Base-by-base conservation (phyloP, 2,888 invertebrate genomes). In the Parnassius apollo region DNA sequence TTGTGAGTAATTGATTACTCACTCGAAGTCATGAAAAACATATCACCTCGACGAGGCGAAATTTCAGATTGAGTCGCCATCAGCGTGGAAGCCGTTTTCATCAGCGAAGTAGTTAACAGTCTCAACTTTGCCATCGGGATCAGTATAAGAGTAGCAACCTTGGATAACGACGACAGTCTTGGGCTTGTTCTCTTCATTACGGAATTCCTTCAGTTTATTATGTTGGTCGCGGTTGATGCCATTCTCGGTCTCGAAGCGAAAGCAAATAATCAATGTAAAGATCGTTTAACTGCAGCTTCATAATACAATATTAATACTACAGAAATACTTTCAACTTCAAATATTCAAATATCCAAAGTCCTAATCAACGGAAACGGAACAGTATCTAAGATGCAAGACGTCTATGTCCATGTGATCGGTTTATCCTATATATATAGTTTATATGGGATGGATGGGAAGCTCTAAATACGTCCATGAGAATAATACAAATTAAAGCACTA, bases 11-110 rank as follows among this genome's bases (percentile, higher is more conserved):
- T 71, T 66, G 65, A 68, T 64, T 57, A 69, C 70, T 73, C 64
- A 59, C 69, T 45, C 59, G 25, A 9, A 35, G 53, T 64, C 25
- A 13, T 61, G 46, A 8, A n/a, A 60, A 12, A 66, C 61, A 76
- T 78, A 80, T 74, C 70, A 74, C 61, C 74, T 69, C 67, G 69
- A 61, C n/a, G 49, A 57, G 86, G 58, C 90, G 53, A 88, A 80
- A 54, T 93, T 93, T 57, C 95, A 95, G 73, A 95, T 79, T 79
- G 94, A 93, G 0, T 88, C 88, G 53, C 94, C 94, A 55, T 93
- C 91, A 1, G 94, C 92, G 67, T 92, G 93, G 92, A 86, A 95
- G 66, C 95, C 95, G 68, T 81, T 25, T 25, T 94, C 94, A 69
- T 95, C 94, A 56, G 94, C 94, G 64, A 75, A 78, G 84, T 94